Percentiles rank a stretch among this genome's conserved stretches.
These are phyloP conservation scores for Picathartes gymnocephalus DNA, from an alignment of 2,113 vertebrate species.

Conservation along the genomic window DNA sequence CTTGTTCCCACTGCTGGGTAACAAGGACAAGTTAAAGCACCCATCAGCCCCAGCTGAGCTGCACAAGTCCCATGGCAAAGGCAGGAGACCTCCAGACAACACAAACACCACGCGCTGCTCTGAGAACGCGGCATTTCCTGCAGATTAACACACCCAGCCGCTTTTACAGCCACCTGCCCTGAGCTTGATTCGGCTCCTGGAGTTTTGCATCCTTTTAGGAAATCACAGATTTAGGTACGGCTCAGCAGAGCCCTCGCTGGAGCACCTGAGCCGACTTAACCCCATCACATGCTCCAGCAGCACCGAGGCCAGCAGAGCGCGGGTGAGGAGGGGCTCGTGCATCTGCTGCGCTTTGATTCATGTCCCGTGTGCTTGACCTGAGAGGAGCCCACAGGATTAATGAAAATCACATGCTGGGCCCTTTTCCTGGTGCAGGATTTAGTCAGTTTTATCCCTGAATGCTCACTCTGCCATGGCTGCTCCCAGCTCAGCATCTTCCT, in stretches of 20 bases:
- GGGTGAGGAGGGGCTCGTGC: neutral
- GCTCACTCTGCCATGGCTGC: constrained; percentile 21
- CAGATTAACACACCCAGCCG: neutral
- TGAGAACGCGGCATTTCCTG: neutral
- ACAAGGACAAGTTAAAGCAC: neutral
- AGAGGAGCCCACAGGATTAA: constrained; percentile 55
- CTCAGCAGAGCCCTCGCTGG: constrained; percentile 25
- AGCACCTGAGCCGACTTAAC: constrained; percentile 52
- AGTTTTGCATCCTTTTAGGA: constrained; percentile 48
- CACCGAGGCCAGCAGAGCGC: neutral
- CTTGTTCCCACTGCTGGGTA: neutral
- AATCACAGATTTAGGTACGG: constrained; percentile 37
- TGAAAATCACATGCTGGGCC: constrained; percentile 48
- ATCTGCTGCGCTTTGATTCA: constrained; percentile 46
- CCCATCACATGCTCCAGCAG: constrained; percentile 41
- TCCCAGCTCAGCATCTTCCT: neutral
- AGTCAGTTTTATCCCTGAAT: neutral
- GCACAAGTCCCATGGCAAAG: neutral
- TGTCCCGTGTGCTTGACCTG: constrained; percentile 15
- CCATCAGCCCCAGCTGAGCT: neutral
- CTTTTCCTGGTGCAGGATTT: constrained; percentile 48
- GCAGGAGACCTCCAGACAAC: neutral
- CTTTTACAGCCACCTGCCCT: neutral
- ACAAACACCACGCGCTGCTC: neutral
- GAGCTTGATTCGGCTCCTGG: constrained; percentile 25